Percentiles rank a stretch among this genome's conserved stretches.
Evolutionary conservation across 2,888 invertebrate species (phyloP).

Genomic region (Eupelmus urozonus): DNA sequence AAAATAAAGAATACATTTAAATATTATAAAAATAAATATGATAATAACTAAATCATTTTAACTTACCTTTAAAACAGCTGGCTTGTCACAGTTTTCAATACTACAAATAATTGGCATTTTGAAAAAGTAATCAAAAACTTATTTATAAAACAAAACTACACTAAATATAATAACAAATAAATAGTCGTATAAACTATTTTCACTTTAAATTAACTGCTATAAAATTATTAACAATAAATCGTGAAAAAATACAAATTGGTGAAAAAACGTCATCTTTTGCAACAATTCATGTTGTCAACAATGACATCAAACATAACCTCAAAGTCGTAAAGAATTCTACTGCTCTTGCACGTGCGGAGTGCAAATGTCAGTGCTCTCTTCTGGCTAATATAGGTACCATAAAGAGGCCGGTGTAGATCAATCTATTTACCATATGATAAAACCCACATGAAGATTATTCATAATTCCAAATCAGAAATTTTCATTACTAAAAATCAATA

Average conservation of each 20-base stretch:
- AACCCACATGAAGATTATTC: too few species aligned
- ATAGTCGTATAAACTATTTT: too few species aligned
- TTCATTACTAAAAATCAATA: too few species aligned
- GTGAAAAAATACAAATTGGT: too few species aligned
- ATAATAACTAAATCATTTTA: neutral
- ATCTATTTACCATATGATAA: too few species aligned
- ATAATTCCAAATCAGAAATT: too few species aligned
- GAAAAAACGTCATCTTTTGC: constrained; percentile 5
- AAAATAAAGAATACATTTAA: too few species aligned
- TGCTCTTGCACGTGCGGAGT: neutral
- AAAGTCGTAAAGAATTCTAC: neutral
- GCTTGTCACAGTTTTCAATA: constrained; percentile 23
- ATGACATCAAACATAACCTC: constrained; percentile 5
- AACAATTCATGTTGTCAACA: constrained; percentile 12
- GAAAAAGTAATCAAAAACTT: neutral
- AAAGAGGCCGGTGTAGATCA: too few species aligned
- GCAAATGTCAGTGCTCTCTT: too few species aligned
- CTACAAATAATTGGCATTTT: constrained; percentile 57
- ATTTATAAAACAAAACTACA: neutral
- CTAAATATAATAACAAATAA: neutral
- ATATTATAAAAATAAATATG: neutral
- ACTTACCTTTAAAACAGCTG: constrained; percentile 56
- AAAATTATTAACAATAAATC: too few species aligned
- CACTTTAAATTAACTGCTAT: too few species aligned
- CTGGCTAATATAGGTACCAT: too few species aligned